A percentile compares a stretch with the other conserved stretches of the same genome.
These are phyloP conservation scores for Pangasius sanitwongsei DNA, from an alignment of 2,797 vertebrate genomes.

Conservation along the genomic window DNA sequence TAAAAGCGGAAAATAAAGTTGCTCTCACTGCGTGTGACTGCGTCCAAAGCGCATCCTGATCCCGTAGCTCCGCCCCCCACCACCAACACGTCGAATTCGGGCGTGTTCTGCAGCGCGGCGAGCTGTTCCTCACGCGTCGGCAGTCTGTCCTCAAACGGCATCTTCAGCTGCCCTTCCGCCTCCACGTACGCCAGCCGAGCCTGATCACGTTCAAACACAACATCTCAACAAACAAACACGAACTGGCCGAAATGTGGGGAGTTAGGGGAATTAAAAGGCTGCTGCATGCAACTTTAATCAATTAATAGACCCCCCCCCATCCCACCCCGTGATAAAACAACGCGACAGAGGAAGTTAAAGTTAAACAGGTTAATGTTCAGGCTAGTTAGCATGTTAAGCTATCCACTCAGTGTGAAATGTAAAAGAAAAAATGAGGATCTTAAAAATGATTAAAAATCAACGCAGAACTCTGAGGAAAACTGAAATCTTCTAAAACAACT, in stretches of 20 bases:
- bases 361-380: background rate
- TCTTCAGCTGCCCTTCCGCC: slow-evolving; percentile 75
- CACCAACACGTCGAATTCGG: slow-evolving; percentile 89
- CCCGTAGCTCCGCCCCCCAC: slow-evolving; percentile 96
- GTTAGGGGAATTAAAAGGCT: background rate
- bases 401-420: background rate
- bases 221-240: background rate
- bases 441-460: background rate
- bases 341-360: background rate
- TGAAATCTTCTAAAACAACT: background rate
- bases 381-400: background rate
- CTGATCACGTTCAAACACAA: slow-evolving; percentile 65
- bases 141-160: slow-evolving; percentile 70
- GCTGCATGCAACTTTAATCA: background rate
- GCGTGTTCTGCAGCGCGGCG: slow-evolving; percentile 65
- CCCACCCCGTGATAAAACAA: background rate
- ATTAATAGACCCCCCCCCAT: too few relatives aligned
- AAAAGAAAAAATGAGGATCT: background rate
- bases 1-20: background rate
- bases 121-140: slow-evolving; percentile 85
- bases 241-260: background rate
- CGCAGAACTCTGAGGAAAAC: background rate
- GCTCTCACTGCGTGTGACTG: slow-evolving; percentile 88
- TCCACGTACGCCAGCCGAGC: slow-evolving; percentile 76
- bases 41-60: slow-evolving; percentile 92